phyloP scores from a whole-genome alignment of 2,797 vertebrate genomes.

The Rhinichthys osculus region DNA sequence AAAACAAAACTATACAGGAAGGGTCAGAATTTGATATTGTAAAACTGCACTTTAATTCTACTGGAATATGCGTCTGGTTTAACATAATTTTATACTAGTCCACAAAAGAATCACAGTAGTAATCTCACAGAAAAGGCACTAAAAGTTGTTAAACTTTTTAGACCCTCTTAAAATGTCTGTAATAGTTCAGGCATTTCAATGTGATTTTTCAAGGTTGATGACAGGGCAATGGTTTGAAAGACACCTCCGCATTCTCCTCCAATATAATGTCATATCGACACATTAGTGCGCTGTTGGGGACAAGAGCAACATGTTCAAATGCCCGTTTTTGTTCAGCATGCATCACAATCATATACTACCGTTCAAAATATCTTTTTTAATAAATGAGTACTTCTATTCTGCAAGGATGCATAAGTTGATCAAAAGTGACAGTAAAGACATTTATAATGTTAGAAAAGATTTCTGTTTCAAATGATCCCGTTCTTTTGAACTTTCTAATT shows the following conservation, averaged over 20 bases:
- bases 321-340: not conserved
- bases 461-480: fast-evolving
- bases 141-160: not conserved
- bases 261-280: constrained; percentile 81
- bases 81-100: not conserved
- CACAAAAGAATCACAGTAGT: not conserved
- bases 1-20: not conserved
- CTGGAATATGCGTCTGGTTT: not conserved
- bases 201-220: constrained; percentile 43
- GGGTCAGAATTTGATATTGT: not conserved
- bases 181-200: not conserved
- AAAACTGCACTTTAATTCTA: not conserved
- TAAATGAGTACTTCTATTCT: not conserved
- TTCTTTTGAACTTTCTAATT: not conserved
- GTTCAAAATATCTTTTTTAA: not conserved
- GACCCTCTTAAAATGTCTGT: not conserved
- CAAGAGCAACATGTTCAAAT: not conserved
- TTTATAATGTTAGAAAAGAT: not conserved
- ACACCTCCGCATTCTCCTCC: constrained; percentile 82
- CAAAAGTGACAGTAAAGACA: not conserved
- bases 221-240: constrained; percentile 77
- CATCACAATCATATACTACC: not conserved
- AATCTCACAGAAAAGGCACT: constrained; percentile 22
- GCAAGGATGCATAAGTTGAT: not conserved
- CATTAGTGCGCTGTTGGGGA: constrained; percentile 72